Base-by-base conservation (phyloP, 2,797 vertebrate species). In the Clarias laeviceps region DNA sequence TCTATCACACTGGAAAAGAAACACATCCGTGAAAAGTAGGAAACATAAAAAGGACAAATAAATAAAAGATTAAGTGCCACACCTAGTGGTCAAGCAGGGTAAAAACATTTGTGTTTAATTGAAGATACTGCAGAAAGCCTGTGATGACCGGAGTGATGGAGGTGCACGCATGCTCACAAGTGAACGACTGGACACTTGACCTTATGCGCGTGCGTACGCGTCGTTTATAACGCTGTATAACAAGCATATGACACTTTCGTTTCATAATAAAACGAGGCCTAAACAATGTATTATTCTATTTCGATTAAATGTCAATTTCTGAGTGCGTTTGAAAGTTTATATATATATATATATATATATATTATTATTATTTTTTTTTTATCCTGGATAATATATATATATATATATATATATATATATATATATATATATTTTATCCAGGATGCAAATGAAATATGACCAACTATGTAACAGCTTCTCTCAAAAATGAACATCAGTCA, bases 41-140 rank as follows among this genome's bases (percentile, higher is more conserved):
- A 40, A 80, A 82, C 88, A 79, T 76, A 87, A 88, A 83, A 70
- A 68, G 56, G 85, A 89, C 87, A 89, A 91, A 94, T 92, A 93
- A 94, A 94, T 94, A 93, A 93, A 93, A 94, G 95, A 95, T 95
- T 95, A 95, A 96, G 95, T 96, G 95, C 95, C 94, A 96, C 95
- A 96, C 95, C 95, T 96, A 96, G 95, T 96, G 95, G 95, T 91
- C 86, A 91, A 92, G 91, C 88, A 84, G 81, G 93, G 95, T 94
- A 96, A 89, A 50, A 92, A 90, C 95, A 94, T 90, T 89, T 89
- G 79, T 85, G 84, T 72, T 83, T 69, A 34, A 40, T 50, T 24
- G 40, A 18, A n/a, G 29, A 64, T 37, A 3, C 40, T 59, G 77
- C n/a, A 45, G 32, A n/a, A 18, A 32, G 9, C n/a, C 22, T 37